Conservation (phyloP, 2,113 vertebrate species). For the Leucopsar rothschildi region DNA sequence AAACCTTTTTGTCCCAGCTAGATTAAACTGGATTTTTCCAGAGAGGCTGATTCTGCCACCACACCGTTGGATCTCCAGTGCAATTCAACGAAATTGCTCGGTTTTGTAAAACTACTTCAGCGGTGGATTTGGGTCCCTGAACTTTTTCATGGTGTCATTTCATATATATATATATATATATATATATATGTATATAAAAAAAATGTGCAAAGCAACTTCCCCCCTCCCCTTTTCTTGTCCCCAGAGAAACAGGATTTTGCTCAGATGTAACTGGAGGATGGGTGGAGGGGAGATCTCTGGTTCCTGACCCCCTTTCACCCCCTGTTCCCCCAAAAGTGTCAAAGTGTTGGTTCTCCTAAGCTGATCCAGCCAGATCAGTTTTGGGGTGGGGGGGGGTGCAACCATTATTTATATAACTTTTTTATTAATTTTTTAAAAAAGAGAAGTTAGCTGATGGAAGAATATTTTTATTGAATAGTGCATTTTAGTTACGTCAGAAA, state of each 20-base stretch:
- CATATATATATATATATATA: neutral
- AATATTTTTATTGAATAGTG: constrained; percentile 62
- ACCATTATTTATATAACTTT: constrained; percentile 64
- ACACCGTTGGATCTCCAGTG: neutral
- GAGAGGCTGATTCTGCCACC: neutral
- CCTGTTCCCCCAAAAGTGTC: neutral
- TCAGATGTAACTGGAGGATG: constrained; percentile 21
- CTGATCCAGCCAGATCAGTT: constrained; percentile 47
- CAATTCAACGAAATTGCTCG: neutral
- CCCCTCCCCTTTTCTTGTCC: neutral
- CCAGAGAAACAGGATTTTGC: neutral
- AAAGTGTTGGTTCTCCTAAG: constrained; percentile 39
- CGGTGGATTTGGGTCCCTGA: neutral
- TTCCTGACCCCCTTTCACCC: neutral
- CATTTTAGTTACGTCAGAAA: constrained; percentile 71
- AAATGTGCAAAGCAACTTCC: constrained; percentile 14
- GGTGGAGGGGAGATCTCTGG: neutral
- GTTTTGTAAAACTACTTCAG: neutral
- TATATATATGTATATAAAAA: too few species aligned
- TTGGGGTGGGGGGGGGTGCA: neutral
- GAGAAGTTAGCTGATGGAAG: constrained; percentile 55
- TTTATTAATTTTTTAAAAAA: constrained; percentile 51
- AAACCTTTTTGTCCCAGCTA: neutral
- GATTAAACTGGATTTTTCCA: constrained; percentile 12
- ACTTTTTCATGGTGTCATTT: neutral